Base-by-base conservation (phyloP, 2,888 invertebrate species). In the Folsomia candida region DNA sequence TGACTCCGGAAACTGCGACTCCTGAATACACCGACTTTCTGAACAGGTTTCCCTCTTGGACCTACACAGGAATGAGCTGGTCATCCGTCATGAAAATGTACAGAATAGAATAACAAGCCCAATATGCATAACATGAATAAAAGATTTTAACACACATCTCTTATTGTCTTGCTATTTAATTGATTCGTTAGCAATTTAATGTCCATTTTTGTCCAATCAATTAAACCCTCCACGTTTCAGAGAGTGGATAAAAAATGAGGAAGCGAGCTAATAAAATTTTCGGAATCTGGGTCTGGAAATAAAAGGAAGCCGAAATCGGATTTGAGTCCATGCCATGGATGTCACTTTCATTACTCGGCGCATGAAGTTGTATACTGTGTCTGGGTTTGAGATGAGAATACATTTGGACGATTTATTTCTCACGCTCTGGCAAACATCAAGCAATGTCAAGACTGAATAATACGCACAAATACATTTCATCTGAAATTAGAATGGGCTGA, bases 11-110 rank as follows among this genome's bases (percentile, higher is more conserved):
- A 11, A 54, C 73, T 64, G 61, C 69, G 68, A 76, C 74, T 2
- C 18, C 54, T 1, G 69, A 69, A 9, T 73, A 79, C 66, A 67
- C 51, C 11, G 70, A 72, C n/a, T 68, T 80, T 64, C 61, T 76
- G 0, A 58, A 68, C 11, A 59, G 66, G 47, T 71, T 79, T 18
- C 80, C 80, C 0, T 20, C 54, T 6, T 80, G 78, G 78, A 70
- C 77, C 2, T 76, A 76, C 51, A 71, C 72, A 20, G 54, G 47
- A 9, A 72, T 79, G 68, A 71, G 70, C 6, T 79, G 76, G 76
- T 74, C 69, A 25, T 65, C 78, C 0, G 72, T 77, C 22, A 65
- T 77, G 62, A 71, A 78, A 51, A 71, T 78, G 24, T 79, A 77
- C 58, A 65, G 72, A 20, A 68, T 77, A 27, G 57, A 65, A 54